Base-by-base conservation (phyloP, 2,113 vertebrate genomes). In the Rhagologus leucostigma region DNA sequence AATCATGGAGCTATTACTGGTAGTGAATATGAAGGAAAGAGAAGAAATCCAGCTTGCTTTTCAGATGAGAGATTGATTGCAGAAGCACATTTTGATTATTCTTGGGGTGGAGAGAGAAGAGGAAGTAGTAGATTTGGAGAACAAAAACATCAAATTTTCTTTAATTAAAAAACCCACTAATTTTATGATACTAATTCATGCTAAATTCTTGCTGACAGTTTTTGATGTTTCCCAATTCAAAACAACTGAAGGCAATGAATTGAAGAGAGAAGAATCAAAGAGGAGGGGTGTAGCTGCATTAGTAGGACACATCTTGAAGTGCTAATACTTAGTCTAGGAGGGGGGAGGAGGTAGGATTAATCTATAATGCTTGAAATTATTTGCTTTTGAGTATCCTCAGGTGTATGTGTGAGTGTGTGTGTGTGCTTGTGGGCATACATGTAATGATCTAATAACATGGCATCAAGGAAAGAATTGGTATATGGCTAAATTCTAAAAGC, bases 1-100 rank as follows among this genome's bases (percentile, higher is more conserved):
- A 91, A 96, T 88, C 90, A 93, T 82, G 70, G 81, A 95, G 93
- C 91, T 96, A 91, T 87, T 96, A 91, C 88, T 94, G 86, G 79
- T 93, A 71, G 92, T 52, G 68, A 86, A 90, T 84, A 46, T 41
- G 37, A 69, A 89, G 79, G 69, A 75, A 63, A 74, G 67, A 84
- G 47, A 89, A 95, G 81, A 78, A 94, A 59, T 87, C 15, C 52
- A 90, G 73, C 81, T 95, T 68, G 57, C n/a, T 90, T 94, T 95
- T 97, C 56, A 89, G 84, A 81, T 27, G 41, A 35, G 23, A 6
- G 47, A 41, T 39, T 90, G 47, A 90, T 90, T 84, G 76, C 90
- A 81, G 68, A 95, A 90, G 50, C 52, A 33, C 1, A 7, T 80
- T 96, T 90, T 92, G 71, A 79, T 89, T 92, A 63, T 70, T 91